phyloP scores from a whole-genome alignment of 2,113 vertebrate species.

The Mastomys natalensis region DNA sequence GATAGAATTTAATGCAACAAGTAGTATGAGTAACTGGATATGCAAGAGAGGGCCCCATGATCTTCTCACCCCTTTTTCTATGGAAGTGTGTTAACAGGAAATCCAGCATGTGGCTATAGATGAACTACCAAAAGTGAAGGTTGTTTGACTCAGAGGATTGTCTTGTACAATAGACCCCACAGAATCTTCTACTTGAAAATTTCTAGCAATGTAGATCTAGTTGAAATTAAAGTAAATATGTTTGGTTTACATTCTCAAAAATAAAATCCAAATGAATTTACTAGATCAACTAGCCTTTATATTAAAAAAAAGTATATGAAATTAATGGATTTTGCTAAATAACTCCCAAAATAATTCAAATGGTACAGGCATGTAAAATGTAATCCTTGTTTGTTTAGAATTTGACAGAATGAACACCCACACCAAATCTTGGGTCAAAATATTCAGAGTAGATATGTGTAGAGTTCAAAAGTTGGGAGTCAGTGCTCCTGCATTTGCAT shows the following conservation, averaged over 20 bases:
- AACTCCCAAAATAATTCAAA: background rate
- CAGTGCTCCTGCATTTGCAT: background rate
- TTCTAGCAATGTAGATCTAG: background rate
- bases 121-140: background rate
- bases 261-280: background rate
- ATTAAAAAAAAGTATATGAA: background rate
- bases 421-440: background rate
- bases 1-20: background rate
- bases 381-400: background rate
- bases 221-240: background rate
- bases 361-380: background rate
- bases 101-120: background rate
- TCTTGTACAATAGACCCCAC: background rate
- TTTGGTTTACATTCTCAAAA: constrained; percentile 8
- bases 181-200: background rate
- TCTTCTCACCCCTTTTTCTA: background rate
- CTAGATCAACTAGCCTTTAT: background rate
- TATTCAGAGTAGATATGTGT: background rate
- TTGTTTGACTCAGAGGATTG: background rate
- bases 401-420: background rate
- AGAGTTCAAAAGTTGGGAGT: background rate
- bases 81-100: background rate
- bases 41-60: background rate
- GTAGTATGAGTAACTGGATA: background rate
- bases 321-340: background rate